phyloP scores from a whole-genome alignment of 2,113 vertebrate genomes.

The Thunnus maccoyii region DNA sequence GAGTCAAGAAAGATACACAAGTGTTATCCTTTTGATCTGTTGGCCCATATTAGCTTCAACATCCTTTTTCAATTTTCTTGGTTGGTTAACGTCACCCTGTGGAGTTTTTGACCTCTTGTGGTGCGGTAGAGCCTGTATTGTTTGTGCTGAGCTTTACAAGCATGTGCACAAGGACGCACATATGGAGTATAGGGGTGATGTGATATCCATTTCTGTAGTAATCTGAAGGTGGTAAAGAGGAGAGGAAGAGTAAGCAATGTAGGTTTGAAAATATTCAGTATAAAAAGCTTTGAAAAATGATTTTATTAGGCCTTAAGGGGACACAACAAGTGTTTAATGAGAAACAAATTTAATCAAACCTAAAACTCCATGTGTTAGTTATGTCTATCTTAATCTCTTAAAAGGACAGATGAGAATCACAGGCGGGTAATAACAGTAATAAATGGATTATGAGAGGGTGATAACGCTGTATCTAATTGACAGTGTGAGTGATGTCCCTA shows the following conservation, averaged over 20 bases:
- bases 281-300: background rate
- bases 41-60: slow-evolving; percentile 19
- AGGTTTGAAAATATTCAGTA: slow-evolving; percentile 36
- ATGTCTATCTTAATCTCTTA: slow-evolving; percentile 34
- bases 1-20: background rate
- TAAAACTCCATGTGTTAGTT: slow-evolving; percentile 19
- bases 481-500: background rate
- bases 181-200: background rate
- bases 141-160: background rate
- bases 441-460: background rate
- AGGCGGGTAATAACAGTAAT: slow-evolving; percentile 24
- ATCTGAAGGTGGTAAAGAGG: background rate
- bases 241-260: slow-evolving; percentile 1
- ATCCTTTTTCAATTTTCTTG: slow-evolving; percentile 14
- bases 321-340: background rate
- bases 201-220: slow-evolving; percentile 11
- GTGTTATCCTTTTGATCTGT: slow-evolving; percentile 1
- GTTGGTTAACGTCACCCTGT: slow-evolving; percentile 14
- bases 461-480: background rate
- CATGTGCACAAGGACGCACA: background rate
- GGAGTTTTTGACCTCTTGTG: slow-evolving; percentile 29
- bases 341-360: slow-evolving; percentile 42
- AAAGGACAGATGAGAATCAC: slow-evolving; percentile 31
- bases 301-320: slow-evolving; percentile 18
- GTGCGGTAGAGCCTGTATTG: background rate